A percentile compares a stretch with the other conserved stretches of the same genome.
Conservation (phyloP, 92 coral and sea anemone genomes). For the Phenganax subtilis region DNA sequence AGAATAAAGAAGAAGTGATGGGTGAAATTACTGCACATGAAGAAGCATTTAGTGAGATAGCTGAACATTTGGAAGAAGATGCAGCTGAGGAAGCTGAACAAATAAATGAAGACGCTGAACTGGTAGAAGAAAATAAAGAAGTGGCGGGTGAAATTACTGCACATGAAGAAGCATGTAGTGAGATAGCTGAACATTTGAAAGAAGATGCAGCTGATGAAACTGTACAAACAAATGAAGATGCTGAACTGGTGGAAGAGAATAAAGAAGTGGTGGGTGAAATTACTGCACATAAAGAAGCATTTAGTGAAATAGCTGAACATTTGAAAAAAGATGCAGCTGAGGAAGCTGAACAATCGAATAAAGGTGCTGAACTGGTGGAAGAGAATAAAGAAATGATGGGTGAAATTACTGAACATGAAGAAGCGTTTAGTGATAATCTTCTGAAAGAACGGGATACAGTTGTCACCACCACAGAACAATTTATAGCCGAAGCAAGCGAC, state of each 20-base stretch:
- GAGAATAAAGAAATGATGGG: neutral
- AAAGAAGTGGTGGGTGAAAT: neutral
- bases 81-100: neutral
- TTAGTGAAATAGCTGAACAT: neutral
- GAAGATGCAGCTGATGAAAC: neutral
- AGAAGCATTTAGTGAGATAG: conserved; percentile 1
- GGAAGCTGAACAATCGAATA: neutral
- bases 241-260: too few relatives aligned
- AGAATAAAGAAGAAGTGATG: neutral
- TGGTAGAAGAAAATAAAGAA: too few relatives aligned
- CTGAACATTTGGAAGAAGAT: neutral
- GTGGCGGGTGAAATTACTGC: neutral
- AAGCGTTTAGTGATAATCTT: neutral
- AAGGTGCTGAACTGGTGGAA: neutral
- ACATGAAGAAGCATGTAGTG: neutral
- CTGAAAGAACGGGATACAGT: neutral
- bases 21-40: neutral
- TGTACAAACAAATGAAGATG: neutral
- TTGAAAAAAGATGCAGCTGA: neutral
- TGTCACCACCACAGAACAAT: neutral
- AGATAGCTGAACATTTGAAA: neutral
- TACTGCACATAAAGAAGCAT: neutral
- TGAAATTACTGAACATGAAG: neutral
- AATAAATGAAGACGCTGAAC: too few relatives aligned
- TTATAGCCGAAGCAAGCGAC: neutral